phyloP scores from a whole-genome alignment of 2,797 vertebrate species.

The Chrysocyon brachyurus region DNA sequence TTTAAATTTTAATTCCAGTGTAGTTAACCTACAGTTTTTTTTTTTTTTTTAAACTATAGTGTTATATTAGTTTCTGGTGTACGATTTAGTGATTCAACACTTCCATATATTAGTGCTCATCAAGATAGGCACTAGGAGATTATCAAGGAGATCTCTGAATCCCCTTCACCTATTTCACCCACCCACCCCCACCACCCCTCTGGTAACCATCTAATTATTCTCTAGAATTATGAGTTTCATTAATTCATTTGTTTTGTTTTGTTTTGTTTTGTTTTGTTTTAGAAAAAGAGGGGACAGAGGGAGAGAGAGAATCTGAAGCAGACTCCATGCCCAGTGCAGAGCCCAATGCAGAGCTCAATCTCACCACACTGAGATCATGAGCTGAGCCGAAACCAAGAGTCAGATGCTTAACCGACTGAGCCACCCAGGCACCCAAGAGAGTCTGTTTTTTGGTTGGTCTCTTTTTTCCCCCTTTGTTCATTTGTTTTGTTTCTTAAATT shows the following conservation, averaged over 20 bases:
- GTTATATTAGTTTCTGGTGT: background rate
- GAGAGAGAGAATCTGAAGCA: no score
- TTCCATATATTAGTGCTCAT: background rate
- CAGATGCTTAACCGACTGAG: no score
- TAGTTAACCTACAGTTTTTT: background rate
- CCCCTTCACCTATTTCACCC: background rate
- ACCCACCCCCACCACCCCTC: background rate
- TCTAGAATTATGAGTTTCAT: background rate
- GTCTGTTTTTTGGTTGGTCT: background rate
- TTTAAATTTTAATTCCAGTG: background rate
- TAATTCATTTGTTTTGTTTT: background rate
- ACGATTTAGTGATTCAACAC: background rate
- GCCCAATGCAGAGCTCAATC: no score
- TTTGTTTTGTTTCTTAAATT: background rate
- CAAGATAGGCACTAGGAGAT: background rate
- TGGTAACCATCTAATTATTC: background rate
- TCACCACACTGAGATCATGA: no score
- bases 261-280: no score
- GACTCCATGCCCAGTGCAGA: no score
- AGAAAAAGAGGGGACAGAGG: no score
- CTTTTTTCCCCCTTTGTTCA: background rate
- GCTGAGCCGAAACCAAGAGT: no score
- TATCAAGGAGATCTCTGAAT: background rate
- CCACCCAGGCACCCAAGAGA: no score
- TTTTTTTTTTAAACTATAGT: background rate